phyloP scores from a whole-genome alignment of 2,888 invertebrate genomes.

The Pachymerium ferrugineum region DNA sequence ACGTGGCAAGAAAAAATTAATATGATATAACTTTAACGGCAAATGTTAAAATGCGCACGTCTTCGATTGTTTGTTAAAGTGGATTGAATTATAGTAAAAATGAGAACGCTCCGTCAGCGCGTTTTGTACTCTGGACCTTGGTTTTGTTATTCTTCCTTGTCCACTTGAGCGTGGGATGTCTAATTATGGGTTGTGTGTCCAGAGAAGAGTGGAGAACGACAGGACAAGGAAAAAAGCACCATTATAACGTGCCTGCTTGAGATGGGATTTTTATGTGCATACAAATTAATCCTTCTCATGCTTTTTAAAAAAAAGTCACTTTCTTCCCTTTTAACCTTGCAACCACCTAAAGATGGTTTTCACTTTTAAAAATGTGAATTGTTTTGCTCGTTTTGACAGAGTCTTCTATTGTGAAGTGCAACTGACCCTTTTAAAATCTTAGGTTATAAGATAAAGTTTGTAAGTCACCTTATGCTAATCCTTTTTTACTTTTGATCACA shows the following conservation, averaged over 20 bases:
- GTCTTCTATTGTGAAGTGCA: too few relatives aligned
- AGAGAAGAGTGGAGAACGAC: constrained; percentile 11
- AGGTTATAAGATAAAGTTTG: too few relatives aligned
- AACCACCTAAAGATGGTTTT: too few relatives aligned
- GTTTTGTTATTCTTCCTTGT: not conserved
- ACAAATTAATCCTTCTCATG: constrained; percentile 16
- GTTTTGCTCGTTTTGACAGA: too few relatives aligned
- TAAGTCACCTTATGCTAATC: too few relatives aligned
- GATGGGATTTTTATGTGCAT: not conserved
- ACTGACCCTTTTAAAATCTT: too few relatives aligned
- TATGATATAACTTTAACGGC: too few relatives aligned
- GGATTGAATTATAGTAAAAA: not conserved
- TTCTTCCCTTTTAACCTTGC: not conserved
- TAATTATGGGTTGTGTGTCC: constrained; percentile 21
- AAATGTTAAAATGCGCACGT: too few relatives aligned
- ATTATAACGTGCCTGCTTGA: not conserved
- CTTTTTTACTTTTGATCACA: too few relatives aligned
- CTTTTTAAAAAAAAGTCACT: not conserved
- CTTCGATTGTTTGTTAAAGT: too few relatives aligned
- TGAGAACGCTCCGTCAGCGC: not conserved
- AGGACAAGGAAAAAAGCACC: not conserved
- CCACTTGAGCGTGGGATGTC: constrained; percentile 5
- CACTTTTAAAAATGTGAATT: too few relatives aligned
- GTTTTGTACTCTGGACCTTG: not conserved
- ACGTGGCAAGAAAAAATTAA: too few relatives aligned